Percentiles rank a stretch among this genome's conserved stretches.
phyloP scores from a whole-genome alignment of 2,888 invertebrate species.

The Diadegma fenestrale region DNA sequence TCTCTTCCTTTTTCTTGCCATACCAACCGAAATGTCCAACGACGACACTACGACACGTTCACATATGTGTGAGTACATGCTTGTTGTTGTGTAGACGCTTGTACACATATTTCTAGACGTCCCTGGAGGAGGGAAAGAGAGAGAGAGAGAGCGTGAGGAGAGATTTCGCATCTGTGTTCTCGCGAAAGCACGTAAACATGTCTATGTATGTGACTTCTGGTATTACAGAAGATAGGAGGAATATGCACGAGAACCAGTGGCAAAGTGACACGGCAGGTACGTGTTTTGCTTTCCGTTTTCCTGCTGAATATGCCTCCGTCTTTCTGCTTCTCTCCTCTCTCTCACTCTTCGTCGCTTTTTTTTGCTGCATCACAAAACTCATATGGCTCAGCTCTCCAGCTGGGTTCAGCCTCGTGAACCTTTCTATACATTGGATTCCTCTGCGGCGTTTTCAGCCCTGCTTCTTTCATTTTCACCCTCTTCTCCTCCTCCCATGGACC shows the following conservation, averaged over 20 bases:
- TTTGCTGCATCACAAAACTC: slow-evolving; percentile 37
- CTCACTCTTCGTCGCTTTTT: slow-evolving; percentile 19
- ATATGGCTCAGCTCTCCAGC: slow-evolving; percentile 31
- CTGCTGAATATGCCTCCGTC: slow-evolving; percentile 33
- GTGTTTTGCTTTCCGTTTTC: slow-evolving; percentile 63
- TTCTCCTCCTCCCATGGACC: slow-evolving; percentile 12
- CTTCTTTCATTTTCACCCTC: slow-evolving; percentile 53
- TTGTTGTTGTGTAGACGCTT: neutral
- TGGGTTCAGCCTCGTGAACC: slow-evolving; percentile 24
- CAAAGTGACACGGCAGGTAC: slow-evolving; percentile 73
- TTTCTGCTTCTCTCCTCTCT: slow-evolving; percentile 1
- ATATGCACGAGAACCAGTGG: slow-evolving; percentile 64
- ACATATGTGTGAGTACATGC: slow-evolving; percentile 28
- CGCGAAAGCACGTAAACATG: slow-evolving; percentile 68
- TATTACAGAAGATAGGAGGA: slow-evolving; percentile 64
- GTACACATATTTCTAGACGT: neutral
- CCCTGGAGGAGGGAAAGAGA: neutral
- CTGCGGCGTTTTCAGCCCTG: slow-evolving; percentile 68
- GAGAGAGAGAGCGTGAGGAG: slow-evolving; percentile 41
- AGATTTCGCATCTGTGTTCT: slow-evolving; percentile 60
- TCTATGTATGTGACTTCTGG: slow-evolving; percentile 41
- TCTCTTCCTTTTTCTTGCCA: slow-evolving; percentile 56
- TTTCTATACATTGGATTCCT: slow-evolving; percentile 41
- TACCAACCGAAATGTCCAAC: slow-evolving; percentile 56
- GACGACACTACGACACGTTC: slow-evolving; percentile 25